Evolutionary conservation across 2,113 vertebrate species (phyloP).

Genomic region (Pipra filicauda): DNA sequence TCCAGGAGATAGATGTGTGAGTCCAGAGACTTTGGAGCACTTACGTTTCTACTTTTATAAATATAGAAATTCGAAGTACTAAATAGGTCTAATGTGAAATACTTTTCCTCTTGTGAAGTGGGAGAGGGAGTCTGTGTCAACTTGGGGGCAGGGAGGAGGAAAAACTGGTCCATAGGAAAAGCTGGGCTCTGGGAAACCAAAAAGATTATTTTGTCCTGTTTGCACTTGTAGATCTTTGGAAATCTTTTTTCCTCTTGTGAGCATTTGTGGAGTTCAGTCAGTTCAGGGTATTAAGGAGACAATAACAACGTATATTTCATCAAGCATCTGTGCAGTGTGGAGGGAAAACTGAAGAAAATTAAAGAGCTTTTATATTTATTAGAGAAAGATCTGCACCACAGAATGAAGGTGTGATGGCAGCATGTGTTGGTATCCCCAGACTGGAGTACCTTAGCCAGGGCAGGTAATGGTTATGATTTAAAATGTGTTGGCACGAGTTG

Average conservation of each 20-base stretch:
- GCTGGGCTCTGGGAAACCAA: neutral
- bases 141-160: rapidly evolving
- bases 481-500: rapidly evolving
- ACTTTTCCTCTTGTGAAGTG: rapidly evolving
- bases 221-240: neutral
- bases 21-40: neutral
- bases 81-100: neutral
- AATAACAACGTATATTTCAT: neutral
- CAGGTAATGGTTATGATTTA: neutral
- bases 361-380: neutral
- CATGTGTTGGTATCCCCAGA: neutral
- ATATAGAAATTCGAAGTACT: neutral
- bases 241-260: neutral
- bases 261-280: neutral
- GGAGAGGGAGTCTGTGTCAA: rapidly evolving
- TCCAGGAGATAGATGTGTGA: neutral
- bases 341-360: neutral
- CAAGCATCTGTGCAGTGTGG: rapidly evolving
- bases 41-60: neutral
- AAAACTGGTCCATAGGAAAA: neutral
- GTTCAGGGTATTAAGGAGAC: neutral
- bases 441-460: neutral
- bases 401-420: neutral
- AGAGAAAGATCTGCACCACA: neutral
- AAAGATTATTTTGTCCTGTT: neutral